A percentile compares a stretch with the other conserved stretches of the same genome.
Conservation (phyloP, 2,797 vertebrate genomes). For the Galago senegalensis region DNA sequence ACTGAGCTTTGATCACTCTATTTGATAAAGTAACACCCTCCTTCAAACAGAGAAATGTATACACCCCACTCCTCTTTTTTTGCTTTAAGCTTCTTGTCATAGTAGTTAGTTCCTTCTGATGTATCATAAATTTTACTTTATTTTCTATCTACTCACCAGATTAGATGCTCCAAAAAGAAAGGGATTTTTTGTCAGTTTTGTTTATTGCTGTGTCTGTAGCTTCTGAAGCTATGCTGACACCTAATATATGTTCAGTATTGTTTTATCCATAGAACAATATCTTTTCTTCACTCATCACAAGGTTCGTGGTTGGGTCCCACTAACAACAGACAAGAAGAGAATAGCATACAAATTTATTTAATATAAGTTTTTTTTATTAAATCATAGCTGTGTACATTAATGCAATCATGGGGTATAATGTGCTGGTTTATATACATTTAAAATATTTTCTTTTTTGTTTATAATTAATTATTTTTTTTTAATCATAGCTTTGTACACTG, state of each 20-base stretch:
- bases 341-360: neutral
- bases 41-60: neutral
- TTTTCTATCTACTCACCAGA: neutral
- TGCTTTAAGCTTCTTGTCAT: neutral
- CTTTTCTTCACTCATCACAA: neutral
- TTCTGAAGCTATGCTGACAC: neutral
- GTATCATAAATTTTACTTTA: neutral
- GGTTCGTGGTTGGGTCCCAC: neutral
- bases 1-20: neutral
- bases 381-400: too few relatives aligned
- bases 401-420: too few relatives aligned
- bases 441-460: too few relatives aligned
- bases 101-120: neutral
- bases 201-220: neutral
- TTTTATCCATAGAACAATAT: neutral
- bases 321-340: neutral
- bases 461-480: too few relatives aligned
- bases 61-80: neutral
- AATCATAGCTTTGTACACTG: too few relatives aligned
- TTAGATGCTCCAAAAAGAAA: neutral
- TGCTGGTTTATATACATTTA: too few relatives aligned
- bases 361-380: neutral
- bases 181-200: neutral
- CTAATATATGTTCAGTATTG: neutral
- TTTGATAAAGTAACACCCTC: too few relatives aligned